These are phyloP conservation scores for Empidonax traillii DNA, from an alignment of 2,113 vertebrate species.

Conservation along the genomic window DNA sequence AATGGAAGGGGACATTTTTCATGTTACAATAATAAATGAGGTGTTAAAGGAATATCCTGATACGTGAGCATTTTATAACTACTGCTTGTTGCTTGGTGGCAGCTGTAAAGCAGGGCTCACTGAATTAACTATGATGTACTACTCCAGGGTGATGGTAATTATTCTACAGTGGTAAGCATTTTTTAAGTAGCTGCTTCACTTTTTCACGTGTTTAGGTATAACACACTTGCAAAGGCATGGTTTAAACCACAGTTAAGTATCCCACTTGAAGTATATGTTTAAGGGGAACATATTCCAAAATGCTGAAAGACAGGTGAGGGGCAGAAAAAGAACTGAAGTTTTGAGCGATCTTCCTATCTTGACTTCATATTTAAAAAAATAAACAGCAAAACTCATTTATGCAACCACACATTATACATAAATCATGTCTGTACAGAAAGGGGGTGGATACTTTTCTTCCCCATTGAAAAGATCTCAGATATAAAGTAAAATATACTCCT, in stretches of 20 bases:
- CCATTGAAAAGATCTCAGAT: not conserved
- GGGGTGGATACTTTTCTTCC: not conserved
- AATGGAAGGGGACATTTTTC: constrained; percentile 57
- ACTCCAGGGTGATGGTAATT: constrained; percentile 28
- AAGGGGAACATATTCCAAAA: not conserved
- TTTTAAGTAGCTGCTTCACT: constrained; percentile 42
- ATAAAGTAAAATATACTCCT: not conserved
- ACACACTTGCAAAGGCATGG: not conserved
- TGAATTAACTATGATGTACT: constrained; percentile 48
- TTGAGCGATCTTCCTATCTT: not conserved
- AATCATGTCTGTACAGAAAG: not conserved
- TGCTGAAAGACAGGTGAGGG: not conserved
- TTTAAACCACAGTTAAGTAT: not conserved
- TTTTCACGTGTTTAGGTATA: constrained; percentile 3
- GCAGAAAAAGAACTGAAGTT: not conserved
- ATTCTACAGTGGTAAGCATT: constrained; percentile 12
- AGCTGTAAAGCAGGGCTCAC: constrained; percentile 60
- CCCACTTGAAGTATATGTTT: not conserved
- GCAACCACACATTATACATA: not conserved
- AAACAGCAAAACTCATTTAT: not conserved
- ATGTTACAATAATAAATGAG: constrained; percentile 59
- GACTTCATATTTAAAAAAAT: not conserved
- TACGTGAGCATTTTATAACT: constrained; percentile 56
- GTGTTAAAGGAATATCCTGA: constrained; percentile 54
- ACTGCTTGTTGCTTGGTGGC: constrained; percentile 47